Evolutionary conservation across 2,797 vertebrate genomes (phyloP).

Genomic region (Macropus fuliginosus): DNA sequence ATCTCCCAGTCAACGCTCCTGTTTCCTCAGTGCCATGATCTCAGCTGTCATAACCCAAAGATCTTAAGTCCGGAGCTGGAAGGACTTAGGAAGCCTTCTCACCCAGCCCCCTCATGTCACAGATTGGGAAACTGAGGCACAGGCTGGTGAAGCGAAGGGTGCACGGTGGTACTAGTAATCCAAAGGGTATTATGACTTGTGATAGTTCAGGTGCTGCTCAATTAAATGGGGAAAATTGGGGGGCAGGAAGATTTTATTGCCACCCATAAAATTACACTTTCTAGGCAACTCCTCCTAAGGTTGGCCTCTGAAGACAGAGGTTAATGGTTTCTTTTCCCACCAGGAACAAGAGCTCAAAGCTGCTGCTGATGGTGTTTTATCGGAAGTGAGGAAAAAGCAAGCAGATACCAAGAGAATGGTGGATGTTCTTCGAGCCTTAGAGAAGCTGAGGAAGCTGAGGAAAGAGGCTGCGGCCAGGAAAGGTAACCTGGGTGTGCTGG

Average conservation of each 20-base stretch:
- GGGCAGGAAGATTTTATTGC: neutral
- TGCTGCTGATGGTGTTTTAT: constrained; percentile 93
- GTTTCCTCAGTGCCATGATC: neutral
- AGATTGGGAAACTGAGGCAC: neutral
- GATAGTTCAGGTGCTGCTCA: neutral
- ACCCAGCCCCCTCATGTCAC: neutral
- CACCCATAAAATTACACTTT: neutral
- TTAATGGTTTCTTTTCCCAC: constrained; percentile 11
- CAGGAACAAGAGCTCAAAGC: constrained; percentile 95
- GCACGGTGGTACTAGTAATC: neutral
- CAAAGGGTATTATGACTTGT: neutral
- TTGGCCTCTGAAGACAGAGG: constrained; percentile 1
- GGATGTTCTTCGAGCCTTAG: constrained; percentile 92
- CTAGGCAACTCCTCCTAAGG: neutral
- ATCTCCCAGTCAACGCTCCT: neutral
- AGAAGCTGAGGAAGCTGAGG: constrained; percentile 93
- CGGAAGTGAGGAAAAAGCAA: constrained; percentile 96
- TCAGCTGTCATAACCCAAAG: neutral
- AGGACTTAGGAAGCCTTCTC: neutral
- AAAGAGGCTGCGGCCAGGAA: constrained; percentile 95
- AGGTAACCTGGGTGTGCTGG: constrained; percentile 83
- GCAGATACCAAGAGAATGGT: constrained; percentile 94
- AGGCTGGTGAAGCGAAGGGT: neutral
- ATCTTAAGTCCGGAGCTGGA: neutral
- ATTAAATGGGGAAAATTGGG: neutral